phyloP scores from a whole-genome alignment of 2,888 invertebrate genomes.

The Calliphora vomitoria region DNA sequence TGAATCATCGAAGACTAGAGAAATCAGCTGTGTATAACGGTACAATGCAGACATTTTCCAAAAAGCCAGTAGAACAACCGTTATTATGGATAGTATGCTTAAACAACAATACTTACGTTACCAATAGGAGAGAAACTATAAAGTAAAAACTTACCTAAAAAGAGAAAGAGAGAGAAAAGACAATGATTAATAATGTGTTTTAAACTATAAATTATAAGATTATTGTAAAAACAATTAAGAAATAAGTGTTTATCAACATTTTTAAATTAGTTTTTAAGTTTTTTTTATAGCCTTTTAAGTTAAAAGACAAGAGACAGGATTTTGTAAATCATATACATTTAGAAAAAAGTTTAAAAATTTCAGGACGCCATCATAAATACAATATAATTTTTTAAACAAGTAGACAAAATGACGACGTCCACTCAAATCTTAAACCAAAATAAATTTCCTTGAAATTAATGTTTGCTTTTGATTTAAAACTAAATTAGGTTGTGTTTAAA shows the following conservation, averaged over 20 bases:
- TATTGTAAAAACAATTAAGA: constrained; percentile 6
- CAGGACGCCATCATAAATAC: neutral
- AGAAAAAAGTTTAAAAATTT: neutral
- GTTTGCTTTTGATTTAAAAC: neutral
- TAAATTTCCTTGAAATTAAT: too few relatives aligned
- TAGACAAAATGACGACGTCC: too few relatives aligned
- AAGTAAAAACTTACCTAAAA: constrained; percentile 69
- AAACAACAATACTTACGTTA: constrained; percentile 28
- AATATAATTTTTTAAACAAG: neutral
- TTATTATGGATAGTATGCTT: constrained; percentile 38
- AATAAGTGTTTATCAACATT: neutral
- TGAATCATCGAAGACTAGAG: constrained; percentile 60
- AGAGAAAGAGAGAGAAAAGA: constrained; percentile 49
- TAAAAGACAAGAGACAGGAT: neutral
- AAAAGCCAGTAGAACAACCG: constrained; percentile 38
- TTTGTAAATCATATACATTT: neutral
- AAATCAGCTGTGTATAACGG: constrained; percentile 68
- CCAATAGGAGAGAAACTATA: neutral
- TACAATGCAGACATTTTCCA: constrained; percentile 68
- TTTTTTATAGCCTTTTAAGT: neutral
- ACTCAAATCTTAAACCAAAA: too few relatives aligned
- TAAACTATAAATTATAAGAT: constrained; percentile 13
- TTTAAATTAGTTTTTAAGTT: neutral
- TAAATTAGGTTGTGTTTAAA: constrained; percentile 35
- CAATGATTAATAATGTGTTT: constrained; percentile 48